These are phyloP conservation scores for Ageneiosus marmoratus DNA, from an alignment of 2,113 vertebrate genomes.

Conservation along the genomic window DNA sequence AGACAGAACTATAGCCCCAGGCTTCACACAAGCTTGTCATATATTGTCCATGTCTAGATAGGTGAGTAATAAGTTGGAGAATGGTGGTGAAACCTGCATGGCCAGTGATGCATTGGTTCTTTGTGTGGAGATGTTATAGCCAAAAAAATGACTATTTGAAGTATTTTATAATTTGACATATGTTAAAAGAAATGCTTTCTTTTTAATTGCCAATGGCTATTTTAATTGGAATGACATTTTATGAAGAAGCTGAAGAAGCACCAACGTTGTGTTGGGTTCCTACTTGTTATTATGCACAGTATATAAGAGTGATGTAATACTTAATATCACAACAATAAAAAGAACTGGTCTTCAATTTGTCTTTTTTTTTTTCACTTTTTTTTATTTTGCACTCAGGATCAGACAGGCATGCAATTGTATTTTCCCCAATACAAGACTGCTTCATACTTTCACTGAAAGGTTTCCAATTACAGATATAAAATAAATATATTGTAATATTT, in stretches of 20 bases:
- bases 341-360: background rate
- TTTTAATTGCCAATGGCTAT: too few species aligned
- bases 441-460: background rate
- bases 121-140: background rate
- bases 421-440: background rate
- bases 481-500: background rate
- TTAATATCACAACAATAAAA: background rate
- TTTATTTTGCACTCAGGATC: background rate
- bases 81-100: background rate
- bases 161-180: background rate
- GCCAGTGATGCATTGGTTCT: background rate
- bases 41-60: background rate
- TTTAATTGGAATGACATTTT: background rate
- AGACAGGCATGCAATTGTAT: background rate
- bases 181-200: background rate
- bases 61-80: background rate
- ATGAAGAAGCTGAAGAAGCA: background rate
- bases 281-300: too few species aligned
- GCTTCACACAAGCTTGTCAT: background rate
- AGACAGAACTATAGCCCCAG: conserved; percentile 32
- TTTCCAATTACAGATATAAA: background rate
- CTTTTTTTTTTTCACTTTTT: background rate
- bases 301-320: background rate
- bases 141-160: background rate
- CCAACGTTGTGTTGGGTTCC: background rate